Evolutionary conservation across 2,113 vertebrate genomes (phyloP), one percentile per base, ranked within the genome.

Genomic region (Otis tarda): DNA sequence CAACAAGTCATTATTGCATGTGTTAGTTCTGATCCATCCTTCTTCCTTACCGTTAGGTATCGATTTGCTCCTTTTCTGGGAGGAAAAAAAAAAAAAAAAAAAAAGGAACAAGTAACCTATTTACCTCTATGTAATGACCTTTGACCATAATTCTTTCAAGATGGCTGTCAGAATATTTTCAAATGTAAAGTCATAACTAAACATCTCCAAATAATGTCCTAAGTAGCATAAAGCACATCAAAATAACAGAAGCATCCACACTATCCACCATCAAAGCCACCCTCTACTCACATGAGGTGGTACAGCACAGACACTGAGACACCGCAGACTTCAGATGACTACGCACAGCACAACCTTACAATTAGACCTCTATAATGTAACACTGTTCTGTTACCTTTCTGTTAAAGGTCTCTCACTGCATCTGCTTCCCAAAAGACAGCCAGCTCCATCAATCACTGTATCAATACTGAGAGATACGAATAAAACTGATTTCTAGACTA

Each of bases 31-130:
- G 97, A 98, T 60, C 98, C 98, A 94, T 98, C 97, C 94, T 98
- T 99, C 97, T 99, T 99, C 95, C 97, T 98, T 87, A 99, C 96
- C 28, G 99, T 99, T 61, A 99, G 97, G 82, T 97, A 99, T 89
- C 99, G 97, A 94, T 90, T 97, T 73, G 97, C 67, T 92, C 98
- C 99, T 97, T 99, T 99, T 79, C 99, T 99, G 90, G 65, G 95
- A 97, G 31, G 45, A 64, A 33, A 63, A 61, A 43, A 65, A 49
- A 70, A 77, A 14, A 23, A 56, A 63, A 81, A 88, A 14, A 68
- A 60, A 33, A 59, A 61, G 22, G 9, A 65, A 50, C 28, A 78
- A 47, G 7, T 18, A 69, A 78, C 21, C 59, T 56, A 59, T 22
- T 63, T 59, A 74, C 4, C 13, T 27, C 5, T 35, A 18, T 3